phyloP scores from a whole-genome alignment of 2,113 vertebrate species.

The Pteruthius melanotis region DNA sequence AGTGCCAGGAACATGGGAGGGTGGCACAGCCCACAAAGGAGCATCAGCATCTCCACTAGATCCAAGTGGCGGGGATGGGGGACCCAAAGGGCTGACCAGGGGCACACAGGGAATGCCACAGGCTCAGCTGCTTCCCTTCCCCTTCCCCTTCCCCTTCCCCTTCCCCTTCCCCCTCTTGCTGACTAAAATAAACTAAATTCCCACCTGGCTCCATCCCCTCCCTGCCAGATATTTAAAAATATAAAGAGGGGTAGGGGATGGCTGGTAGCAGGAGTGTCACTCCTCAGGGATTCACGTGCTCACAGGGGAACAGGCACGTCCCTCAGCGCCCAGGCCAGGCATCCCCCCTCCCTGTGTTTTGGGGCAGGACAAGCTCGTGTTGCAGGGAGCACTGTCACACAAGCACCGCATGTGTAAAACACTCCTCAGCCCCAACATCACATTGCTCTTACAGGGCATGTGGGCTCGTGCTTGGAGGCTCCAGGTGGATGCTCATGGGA shows the following conservation, averaged over 20 bases:
- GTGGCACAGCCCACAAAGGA: neutral
- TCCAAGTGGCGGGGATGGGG: no score
- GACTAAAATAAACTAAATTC: neutral
- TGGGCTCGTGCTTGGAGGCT: neutral
- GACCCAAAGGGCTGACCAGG: accelerated
- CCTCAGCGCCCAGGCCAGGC: neutral
- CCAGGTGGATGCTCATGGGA: neutral
- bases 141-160: no score
- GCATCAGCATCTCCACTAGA: neutral
- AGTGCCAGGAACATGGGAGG: neutral
- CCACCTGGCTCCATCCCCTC: neutral
- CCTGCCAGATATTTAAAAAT: neutral
- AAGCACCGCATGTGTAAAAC: neutral
- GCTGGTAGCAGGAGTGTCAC: neutral
- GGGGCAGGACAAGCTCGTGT: accelerated
- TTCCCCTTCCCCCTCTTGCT: neutral
- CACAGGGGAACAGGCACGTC: neutral
- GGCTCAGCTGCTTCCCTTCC: neutral
- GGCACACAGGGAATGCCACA: accelerated
- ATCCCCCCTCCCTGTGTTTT: neutral
- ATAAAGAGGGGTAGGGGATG: neutral
- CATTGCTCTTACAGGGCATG: accelerated
- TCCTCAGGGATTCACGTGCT: neutral
- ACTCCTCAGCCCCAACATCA: accelerated
- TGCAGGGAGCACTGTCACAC: neutral